A percentile compares a stretch with the other conserved stretches of the same genome.
phyloP scores from a whole-genome alignment of 2,888 invertebrate species.

The Callyntrura sp. region DNA sequence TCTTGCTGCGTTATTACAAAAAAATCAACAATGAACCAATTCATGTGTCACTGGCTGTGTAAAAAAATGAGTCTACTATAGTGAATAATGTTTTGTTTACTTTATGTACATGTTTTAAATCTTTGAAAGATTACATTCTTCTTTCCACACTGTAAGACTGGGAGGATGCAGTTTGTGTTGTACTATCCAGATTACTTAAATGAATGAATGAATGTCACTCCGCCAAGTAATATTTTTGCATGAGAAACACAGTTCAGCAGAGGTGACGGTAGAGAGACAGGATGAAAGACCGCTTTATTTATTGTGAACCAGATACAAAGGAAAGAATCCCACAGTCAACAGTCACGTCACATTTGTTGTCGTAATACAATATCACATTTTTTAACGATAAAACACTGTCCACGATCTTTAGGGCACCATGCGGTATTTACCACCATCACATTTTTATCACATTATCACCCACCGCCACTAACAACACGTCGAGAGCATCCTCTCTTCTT shows the following conservation, averaged over 20 bases:
- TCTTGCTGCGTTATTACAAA: neutral
- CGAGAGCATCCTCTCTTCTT: constrained; percentile 2
- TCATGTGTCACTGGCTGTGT: constrained; percentile 4
- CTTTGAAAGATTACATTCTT: constrained; percentile 8
- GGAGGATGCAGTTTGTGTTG: neutral
- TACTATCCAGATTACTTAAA: constrained; percentile 19
- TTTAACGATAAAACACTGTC: neutral
- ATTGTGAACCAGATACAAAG: neutral
- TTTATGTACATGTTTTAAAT: neutral
- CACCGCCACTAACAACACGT: too few species aligned
- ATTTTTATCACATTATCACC: constrained; percentile 44
- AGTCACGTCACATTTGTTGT: neutral
- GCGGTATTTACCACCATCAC: constrained; percentile 14
- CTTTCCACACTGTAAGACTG: neutral
- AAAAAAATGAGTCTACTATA: neutral
- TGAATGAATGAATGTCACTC: constrained; percentile 37
- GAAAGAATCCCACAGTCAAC: too few species aligned
- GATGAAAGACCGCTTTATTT: constrained; percentile 23
- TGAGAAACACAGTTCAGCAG: neutral
- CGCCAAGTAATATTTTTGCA: neutral
- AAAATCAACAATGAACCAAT: constrained; percentile 39
- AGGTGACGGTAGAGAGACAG: too few species aligned
- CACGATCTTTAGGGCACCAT: constrained; percentile 29
- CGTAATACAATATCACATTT: neutral
- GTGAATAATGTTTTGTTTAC: neutral